phyloP scores from a whole-genome alignment of 35 echinoderm and acorn worm species.

The Eucidaris tribuloides region DNA sequence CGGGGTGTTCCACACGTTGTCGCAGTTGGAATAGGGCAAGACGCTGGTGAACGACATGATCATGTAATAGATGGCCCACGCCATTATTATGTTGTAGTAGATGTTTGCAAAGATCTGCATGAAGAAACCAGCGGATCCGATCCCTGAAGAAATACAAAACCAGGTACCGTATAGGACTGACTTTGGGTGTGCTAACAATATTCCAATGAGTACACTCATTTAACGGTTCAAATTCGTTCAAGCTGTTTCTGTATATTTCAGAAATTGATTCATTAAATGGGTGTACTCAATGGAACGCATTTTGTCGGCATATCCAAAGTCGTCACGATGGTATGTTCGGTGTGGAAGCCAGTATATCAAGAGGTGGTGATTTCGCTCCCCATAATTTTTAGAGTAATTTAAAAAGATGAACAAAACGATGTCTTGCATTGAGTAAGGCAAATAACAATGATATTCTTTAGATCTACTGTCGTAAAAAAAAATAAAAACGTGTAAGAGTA shows the following conservation, averaged over 20 bases:
- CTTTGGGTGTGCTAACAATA: not conserved
- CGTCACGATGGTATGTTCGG: not conserved
- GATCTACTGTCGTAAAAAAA: too few species aligned
- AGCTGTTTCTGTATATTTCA: not conserved
- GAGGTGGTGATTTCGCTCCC: too few species aligned
- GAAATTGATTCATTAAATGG: not conserved
- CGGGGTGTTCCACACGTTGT: conserved; percentile 56
- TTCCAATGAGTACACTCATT: not conserved
- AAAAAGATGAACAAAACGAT: too few species aligned
- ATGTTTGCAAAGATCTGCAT: conserved; percentile 48
- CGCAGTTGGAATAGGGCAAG: conserved; percentile 57
- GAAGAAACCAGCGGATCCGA: conserved; percentile 53
- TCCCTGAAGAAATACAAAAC: conserved; percentile 18
- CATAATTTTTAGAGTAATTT: too few species aligned
- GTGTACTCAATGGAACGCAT: not conserved
- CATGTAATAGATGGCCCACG: conserved; percentile 71
- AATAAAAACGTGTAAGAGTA: too few species aligned
- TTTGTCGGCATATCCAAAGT: not conserved
- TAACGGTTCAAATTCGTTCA: not conserved
- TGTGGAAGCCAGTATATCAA: too few species aligned
- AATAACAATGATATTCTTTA: too few species aligned
- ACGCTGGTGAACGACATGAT: conserved; percentile 47
- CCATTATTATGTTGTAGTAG: conserved; percentile 68
- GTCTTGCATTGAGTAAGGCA: too few species aligned
- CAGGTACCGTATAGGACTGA: not conserved